Base-by-base conservation (phyloP, 2,797 vertebrate species). In the Channa striata region DNA sequence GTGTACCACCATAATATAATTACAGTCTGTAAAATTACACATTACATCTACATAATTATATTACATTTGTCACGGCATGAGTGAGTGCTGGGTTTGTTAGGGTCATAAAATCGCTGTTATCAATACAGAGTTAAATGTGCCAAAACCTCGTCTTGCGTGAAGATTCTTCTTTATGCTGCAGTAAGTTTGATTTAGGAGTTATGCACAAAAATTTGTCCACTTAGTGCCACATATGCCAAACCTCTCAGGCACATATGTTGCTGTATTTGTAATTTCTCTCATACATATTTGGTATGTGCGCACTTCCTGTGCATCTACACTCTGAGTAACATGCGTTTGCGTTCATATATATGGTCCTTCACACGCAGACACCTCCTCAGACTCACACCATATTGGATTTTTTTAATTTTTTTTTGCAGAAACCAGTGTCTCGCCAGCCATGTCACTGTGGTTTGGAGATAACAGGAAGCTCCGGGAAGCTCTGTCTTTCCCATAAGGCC, bases 391-490 rank as follows among this genome's bases (percentile, higher is more conserved):
- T 23, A 59, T 54, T 50, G n/a, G 49, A 33, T 16, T 34, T 77
- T 69, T 64, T 68, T 33, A n/a, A n/a, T n/a, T 75, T 64, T 68
- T 33, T 30, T 30, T 30, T 75, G 48, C 73, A 70, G 63, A 72
- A 68, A 53, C 51, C 56, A 65, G 36, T 68, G 43, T 74, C 53
- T 57, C 82, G 83, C 81, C 82, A 88, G 79, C 51, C 53, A 30
- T 72, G 78, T 69, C 74, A 75, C 89, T 90, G 89, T 48, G 11
- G 50, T 66, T 49, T 37, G 69, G 70, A 85, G 90, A 92, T 91
- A 92, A 90, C 80, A 77, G 66, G 66, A 80, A 49, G 75, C 81
- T 85, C 82, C 80, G 87, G 71, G 88, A 72, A 69, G 52, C 75
- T 82, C 72, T 43, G 59, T 74, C 69, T 74, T 65, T 75, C 68